Evolutionary conservation across 2,113 vertebrate genomes (phyloP), one percentile per base, ranked within the genome.

Genomic region (Eretmochelys imbricata): DNA sequence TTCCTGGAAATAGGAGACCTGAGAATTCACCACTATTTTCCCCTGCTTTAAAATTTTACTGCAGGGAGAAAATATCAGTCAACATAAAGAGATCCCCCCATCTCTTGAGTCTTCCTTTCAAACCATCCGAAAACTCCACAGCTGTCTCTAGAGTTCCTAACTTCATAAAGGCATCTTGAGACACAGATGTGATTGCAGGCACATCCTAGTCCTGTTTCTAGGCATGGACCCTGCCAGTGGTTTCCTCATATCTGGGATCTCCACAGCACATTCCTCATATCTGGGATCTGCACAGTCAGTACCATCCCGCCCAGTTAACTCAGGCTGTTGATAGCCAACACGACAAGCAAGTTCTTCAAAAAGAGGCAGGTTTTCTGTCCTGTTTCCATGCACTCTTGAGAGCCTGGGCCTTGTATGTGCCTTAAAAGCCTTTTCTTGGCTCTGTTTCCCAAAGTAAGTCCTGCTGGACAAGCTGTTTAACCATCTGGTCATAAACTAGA

Each of bases 71-170:
- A 91, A 87, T 69, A 8, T 7, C 46, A 82, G 38, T 46, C 91
- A 38, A 12, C 53, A 89, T 29, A 59, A 27, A 59, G 27, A 59
- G 11, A 59, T 59, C 65, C 65, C n/a, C 38, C 19, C 35, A 10
- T 72, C 27, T 80, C 46, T 16, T 8, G 0, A 1, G 35, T 8
- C 8, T 31, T 89, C 62, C 78, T 96, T 94, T 86, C 38, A 89
- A 95, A 75, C 49, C 24, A 85, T 3, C 25, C 90, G 17, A 13
- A 0, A 0, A n/a, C 1, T 0, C 19, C 50, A 14, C 0, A 0
- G 9, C 57, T 88, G 29, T 75, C 29, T 72, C 65, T 72, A 35
- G 35, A 72, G 65, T 38, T 35, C 31, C 38, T 91, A 81, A 57
- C 82, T 90, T 92, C 84, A 89, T 55, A 84, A 88, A 78, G 86